Conservation (phyloP, 1,140 invertebrate species). For the Pissodes strobi region DNA sequence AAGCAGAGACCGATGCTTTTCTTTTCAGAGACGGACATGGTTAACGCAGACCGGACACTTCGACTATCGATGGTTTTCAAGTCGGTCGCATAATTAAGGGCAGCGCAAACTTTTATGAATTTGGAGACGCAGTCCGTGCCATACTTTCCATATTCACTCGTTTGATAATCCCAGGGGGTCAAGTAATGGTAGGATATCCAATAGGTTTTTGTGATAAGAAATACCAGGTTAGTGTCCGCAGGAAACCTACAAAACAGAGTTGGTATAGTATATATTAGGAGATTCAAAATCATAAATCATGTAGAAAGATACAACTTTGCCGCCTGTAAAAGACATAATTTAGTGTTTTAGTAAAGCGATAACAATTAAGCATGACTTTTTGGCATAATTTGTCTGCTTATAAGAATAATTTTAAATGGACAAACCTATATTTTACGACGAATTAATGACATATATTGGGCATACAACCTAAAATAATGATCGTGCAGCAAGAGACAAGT, state of each 20-base stretch:
- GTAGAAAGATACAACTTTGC: too few relatives aligned
- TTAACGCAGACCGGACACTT: conserved; percentile 65
- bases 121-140: conserved; percentile 65
- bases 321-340: too few relatives aligned
- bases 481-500: too few relatives aligned
- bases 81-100: conserved; percentile 64
- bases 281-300: too few relatives aligned
- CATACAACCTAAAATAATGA: too few relatives aligned
- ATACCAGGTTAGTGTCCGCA: conserved; percentile 71
- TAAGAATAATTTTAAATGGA: too few relatives aligned
- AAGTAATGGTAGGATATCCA: conserved; percentile 82
- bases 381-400: background rate
- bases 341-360: too few relatives aligned
- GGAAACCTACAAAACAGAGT: conserved; percentile 68
- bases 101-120: conserved; percentile 69
- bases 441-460: too few relatives aligned
- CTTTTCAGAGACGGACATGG: conserved; percentile 59
- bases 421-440: too few relatives aligned
- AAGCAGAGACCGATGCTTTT: conserved; percentile 61
- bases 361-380: background rate
- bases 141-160: conserved; percentile 76
- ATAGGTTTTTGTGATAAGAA: conserved; percentile 71
- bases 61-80: conserved; percentile 67
- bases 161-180: conserved; percentile 76
- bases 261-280: too few relatives aligned